Base-by-base conservation (phyloP, 2,113 vertebrate genomes). In the Poeciliopsis occidentalis region DNA sequence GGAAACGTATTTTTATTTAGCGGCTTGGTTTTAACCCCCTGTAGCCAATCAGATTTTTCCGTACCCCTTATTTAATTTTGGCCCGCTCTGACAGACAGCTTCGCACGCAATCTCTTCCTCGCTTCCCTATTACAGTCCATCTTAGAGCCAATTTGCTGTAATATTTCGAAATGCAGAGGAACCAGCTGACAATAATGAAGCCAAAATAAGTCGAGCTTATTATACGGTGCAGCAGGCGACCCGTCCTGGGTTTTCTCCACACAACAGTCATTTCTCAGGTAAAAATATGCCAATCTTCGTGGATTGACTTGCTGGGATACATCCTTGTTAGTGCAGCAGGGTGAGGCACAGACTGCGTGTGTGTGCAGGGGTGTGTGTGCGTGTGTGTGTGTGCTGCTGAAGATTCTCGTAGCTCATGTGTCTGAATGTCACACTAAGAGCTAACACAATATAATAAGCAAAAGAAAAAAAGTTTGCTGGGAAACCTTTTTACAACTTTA, bases 141-240 rank as follows among this genome's bases (percentile, higher is more conserved):
- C 68, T 82, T 71, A 64, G 70, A 75, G 75, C 83, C 88, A 81
- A 89, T 82, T 88, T 79, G 61, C 86, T 89, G 75, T 83, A 73
- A 85, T 88, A 65, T 86, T 85, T 60, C 61, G 67, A 69, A 82
- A 85, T 81, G 75, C 73, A 51, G 72, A 69, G 29, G 47, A 79
- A 64, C 29, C 72, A 78, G 65, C 74, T 75, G 75, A 73, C 51
- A 64, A 75, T 90, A 90, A 92, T 88, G 82, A 90, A 84, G 79
- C 85, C 84, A 78, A 82, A 90, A 86, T 91, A 62, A 89, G 84
- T 80, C 15, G 84, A 79, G 87, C 85, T 91, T 89, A 81, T 93
- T 88, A 92, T 87, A 69, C 64, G 65, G 79, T 29, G 3, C 73
- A 65, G 79, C 83, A 60, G 1, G 70, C 60, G 68, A 80, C 68